Base-by-base conservation (phyloP, 2,888 invertebrate genomes). In the Onthophagus sagittarius region DNA sequence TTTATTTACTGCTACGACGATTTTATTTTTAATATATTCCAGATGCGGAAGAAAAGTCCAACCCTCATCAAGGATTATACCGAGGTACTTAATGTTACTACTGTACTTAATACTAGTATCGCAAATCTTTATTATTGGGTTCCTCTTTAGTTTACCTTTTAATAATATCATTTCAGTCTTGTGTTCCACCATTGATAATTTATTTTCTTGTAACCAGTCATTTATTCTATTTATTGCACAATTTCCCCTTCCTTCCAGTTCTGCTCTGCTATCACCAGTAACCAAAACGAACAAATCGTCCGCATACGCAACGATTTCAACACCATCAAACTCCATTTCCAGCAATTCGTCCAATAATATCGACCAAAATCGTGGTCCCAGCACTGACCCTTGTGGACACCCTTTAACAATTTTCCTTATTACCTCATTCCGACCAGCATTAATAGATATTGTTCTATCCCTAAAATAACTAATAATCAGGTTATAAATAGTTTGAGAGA, bases 381-480 rank as follows among this genome's bases (percentile, higher is more conserved):
- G 72, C 0, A 73, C 15, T 5, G 74, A 74, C 0, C 76, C 74
- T 64, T 76, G 76, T 6, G 76, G 76, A 14, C 74, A 73, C 0
- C 76, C 65, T 15, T 11, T 63, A 2, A 14, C 13, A 2, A 63
- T 13, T 9, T 0, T 1, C 32, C 63, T 73, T n/a, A 1, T 69
- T 4, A 69, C 7, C 5, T 4, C 15, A 1, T 7, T 65, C 23
- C 4, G 2, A 2, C 39, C 39, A 1, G 39, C 39, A 53, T 7
- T 53, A 2, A 15, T 5, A 9, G 31, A 31, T 14, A 15, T 5
- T 13, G 63, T 65, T 9, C 73, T 69, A 39, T 74, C 65, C 9
- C 71, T 15, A 7, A 64, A 53, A 23, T 75, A 74, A 32, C 62
- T 73, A 33, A 31, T 63, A 0, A 74, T n/a, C 0, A 64, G 5